These are phyloP conservation scores for Alosa alosa DNA, from an alignment of 2,113 vertebrate species.

Conservation along the genomic window DNA sequence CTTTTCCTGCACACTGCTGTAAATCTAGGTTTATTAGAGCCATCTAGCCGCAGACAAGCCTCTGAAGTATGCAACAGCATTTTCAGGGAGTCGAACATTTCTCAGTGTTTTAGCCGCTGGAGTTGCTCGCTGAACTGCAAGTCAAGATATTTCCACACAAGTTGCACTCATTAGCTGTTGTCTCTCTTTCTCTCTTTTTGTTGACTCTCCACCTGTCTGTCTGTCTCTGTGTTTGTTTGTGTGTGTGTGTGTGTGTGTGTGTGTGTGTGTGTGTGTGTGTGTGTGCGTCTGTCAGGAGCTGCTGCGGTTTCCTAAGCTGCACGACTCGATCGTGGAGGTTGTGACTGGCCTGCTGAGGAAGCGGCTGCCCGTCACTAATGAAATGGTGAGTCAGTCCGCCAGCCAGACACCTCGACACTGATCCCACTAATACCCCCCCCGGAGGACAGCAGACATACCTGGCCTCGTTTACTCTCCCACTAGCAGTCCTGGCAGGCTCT, in stretches of 20 bases:
- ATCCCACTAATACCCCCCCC: background rate
- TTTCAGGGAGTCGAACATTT: background rate
- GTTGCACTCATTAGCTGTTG: background rate
- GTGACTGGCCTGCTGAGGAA: slow-evolving; percentile 78
- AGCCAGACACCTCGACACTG: background rate
- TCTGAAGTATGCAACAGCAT: background rate
- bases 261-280: slow-evolving; percentile 13
- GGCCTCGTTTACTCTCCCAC: background rate
- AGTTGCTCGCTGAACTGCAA: background rate
- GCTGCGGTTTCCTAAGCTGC: slow-evolving; percentile 78
- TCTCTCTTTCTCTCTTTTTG: background rate
- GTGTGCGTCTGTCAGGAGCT: slow-evolving; percentile 68
- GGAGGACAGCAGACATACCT: background rate
- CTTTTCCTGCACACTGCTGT: background rate
- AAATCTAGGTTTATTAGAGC: background rate
- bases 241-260: slow-evolving; percentile 24
- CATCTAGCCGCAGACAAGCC: background rate
- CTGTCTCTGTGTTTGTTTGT: background rate
- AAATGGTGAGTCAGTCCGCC: background rate
- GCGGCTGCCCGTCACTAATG: slow-evolving; percentile 76
- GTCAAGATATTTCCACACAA: background rate
- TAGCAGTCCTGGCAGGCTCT: background rate
- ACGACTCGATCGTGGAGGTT: slow-evolving; percentile 81
- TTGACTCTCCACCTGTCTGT: background rate
- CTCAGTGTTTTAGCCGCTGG: background rate